Conservation (phyloP, 2,113 vertebrate genomes). For the Lynx canadensis region DNA sequence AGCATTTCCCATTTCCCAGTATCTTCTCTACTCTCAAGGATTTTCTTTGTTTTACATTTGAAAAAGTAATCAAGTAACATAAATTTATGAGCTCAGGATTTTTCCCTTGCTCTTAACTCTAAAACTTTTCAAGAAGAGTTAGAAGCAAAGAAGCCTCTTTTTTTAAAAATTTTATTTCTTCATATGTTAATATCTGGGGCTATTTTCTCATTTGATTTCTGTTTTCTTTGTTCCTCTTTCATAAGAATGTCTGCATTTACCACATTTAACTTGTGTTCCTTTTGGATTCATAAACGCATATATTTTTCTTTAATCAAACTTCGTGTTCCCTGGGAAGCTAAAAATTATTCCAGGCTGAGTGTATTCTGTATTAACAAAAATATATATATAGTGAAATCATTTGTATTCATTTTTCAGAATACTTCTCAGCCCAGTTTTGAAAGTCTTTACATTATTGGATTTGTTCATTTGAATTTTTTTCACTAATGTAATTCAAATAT, state of each 20-base stretch:
- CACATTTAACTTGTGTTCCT: constrained; percentile 71
- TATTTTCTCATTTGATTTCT: constrained; percentile 66
- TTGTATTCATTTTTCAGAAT: constrained; percentile 68
- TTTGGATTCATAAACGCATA: constrained; percentile 63
- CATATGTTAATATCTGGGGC: constrained; percentile 63
- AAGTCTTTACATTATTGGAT: constrained; percentile 46
- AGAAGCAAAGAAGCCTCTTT: constrained; percentile 27
- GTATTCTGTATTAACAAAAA: constrained; percentile 56
- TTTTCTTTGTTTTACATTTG: constrained; percentile 70
- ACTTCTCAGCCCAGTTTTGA: constrained; percentile 47
- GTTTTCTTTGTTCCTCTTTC: constrained; percentile 69
- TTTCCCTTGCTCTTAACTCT: constrained; percentile 47
- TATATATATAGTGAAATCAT: constrained; percentile 44
- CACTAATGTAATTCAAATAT: constrained; percentile 55
- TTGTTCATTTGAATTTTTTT: constrained; percentile 60
- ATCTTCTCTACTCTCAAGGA: constrained; percentile 42
- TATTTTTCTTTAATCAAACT: constrained; percentile 74
- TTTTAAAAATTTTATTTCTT: constrained; percentile 38
- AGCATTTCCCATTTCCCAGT: constrained; percentile 28
- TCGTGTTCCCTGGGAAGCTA: constrained; percentile 62
- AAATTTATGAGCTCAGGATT: constrained; percentile 25
- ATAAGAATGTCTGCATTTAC: constrained; percentile 66
- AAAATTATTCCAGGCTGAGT: constrained; percentile 62
- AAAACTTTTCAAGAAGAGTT: constrained; percentile 65
- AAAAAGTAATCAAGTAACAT: constrained; percentile 66